These are phyloP conservation scores for Heteromurus nitidus DNA, from an alignment of 2,888 invertebrate species.

Conservation along the genomic window DNA sequence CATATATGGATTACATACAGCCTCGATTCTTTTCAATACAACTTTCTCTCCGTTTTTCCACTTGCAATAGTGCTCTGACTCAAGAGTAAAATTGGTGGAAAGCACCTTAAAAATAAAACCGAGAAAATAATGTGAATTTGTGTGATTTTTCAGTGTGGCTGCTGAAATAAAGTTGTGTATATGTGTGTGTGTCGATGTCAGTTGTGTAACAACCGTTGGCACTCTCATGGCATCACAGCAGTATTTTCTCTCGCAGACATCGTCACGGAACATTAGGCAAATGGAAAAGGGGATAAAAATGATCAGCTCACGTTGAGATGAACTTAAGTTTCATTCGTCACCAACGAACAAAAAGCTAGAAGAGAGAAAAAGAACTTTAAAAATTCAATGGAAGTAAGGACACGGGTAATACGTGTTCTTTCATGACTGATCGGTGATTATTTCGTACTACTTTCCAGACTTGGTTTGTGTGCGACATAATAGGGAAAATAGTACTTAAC, in stretches of 20 bases:
- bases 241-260: not conserved
- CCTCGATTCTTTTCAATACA: not conserved
- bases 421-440: too few relatives aligned
- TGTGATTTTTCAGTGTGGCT: not conserved
- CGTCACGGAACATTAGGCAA: conserved; percentile 41
- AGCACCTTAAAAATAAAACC: not conserved
- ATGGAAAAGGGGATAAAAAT: conserved; percentile 20
- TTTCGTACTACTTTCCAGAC: too few relatives aligned
- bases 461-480: too few relatives aligned
- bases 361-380: too few relatives aligned
- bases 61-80: not conserved
- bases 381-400: too few relatives aligned
- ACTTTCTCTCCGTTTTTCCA: not conserved
- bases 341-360: not conserved
- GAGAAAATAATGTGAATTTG: not conserved
- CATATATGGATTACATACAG: too few relatives aligned
- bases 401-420: too few relatives aligned
- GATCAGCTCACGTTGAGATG: not conserved
- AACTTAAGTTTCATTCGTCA: conserved; percentile 10
- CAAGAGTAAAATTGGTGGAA: not conserved
- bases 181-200: not conserved
- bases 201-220: not conserved
- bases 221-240: not conserved
- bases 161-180: not conserved
- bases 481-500: too few relatives aligned